These are phyloP conservation scores for Beaufortia kweichowensis DNA, from an alignment of 2,113 vertebrate genomes.

Conservation along the genomic window DNA sequence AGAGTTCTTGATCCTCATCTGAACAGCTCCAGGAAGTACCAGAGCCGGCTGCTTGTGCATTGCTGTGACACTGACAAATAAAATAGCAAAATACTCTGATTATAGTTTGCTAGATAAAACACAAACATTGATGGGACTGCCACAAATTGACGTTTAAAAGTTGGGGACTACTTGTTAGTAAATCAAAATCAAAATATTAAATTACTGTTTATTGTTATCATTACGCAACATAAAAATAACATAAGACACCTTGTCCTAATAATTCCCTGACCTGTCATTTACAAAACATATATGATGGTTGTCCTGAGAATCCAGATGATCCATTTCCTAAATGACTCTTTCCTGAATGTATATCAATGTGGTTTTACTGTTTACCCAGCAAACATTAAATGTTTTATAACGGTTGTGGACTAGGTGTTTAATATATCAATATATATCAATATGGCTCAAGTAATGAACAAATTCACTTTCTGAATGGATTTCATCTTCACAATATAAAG, in stretches of 20 bases:
- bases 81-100: background rate
- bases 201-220: no score
- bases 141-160: background rate
- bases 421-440: background rate
- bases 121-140: background rate
- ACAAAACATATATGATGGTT: no score
- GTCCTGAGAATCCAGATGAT: no score
- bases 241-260: no score
- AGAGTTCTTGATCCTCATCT: slow-evolving; percentile 64
- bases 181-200: no score
- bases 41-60: slow-evolving; percentile 56
- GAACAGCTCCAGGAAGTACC: slow-evolving; percentile 56
- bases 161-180: no score
- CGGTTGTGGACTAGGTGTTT: background rate
- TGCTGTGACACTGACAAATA: slow-evolving; percentile 57
- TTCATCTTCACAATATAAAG: background rate
- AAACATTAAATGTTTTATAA: no score
- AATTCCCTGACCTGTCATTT: no score
- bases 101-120: background rate
- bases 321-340: no score
- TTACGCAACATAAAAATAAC: no score
- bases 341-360: no score
- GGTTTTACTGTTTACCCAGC: no score
- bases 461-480: background rate
- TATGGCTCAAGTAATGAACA: background rate